These are phyloP conservation scores for Mormyrus hasselquistii DNA, from an alignment of 2,797 vertebrate genomes.

Conservation along the genomic window DNA sequence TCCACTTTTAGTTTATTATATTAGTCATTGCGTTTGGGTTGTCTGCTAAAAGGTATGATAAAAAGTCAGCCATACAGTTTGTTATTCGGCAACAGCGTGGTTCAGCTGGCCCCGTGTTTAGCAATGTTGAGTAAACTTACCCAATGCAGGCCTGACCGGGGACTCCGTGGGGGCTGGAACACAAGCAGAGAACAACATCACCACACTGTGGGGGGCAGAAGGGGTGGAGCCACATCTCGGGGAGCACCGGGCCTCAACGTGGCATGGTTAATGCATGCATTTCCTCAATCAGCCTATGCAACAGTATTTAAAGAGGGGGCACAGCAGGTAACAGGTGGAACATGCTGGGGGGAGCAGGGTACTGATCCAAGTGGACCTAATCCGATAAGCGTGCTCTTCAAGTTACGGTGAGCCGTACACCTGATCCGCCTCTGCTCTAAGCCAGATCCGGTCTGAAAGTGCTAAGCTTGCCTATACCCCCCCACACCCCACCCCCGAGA, in stretches of 20 bases:
- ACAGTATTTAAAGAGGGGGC: not conserved
- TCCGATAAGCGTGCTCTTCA: not conserved
- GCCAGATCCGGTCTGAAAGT: not conserved
- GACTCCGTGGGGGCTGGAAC: conserved; percentile 84
- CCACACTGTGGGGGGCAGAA: not conserved
- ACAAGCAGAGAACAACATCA: conserved; percentile 34
- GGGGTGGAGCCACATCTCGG: not conserved
- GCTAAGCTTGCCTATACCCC: not conserved
- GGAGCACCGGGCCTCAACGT: not conserved
- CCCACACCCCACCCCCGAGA: not conserved
- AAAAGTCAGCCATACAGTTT: not conserved
- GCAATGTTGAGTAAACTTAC: conserved; percentile 56
- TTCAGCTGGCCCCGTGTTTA: not conserved
- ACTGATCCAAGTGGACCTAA: not conserved
- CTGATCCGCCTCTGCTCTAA: not conserved
- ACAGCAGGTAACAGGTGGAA: conserved; percentile 3
- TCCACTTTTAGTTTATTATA: not conserved
- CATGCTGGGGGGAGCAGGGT: not conserved
- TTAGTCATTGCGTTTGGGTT: not conserved
- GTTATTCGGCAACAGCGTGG: not conserved
- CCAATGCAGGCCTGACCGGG: conserved; percentile 76
- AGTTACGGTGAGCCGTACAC: not conserved
- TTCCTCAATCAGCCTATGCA: conserved; percentile 1
- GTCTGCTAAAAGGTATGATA: not conserved
- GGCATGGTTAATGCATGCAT: not conserved